phyloP scores from a whole-genome alignment of 2,113 vertebrate genomes.

The Elephas maximus region DNA sequence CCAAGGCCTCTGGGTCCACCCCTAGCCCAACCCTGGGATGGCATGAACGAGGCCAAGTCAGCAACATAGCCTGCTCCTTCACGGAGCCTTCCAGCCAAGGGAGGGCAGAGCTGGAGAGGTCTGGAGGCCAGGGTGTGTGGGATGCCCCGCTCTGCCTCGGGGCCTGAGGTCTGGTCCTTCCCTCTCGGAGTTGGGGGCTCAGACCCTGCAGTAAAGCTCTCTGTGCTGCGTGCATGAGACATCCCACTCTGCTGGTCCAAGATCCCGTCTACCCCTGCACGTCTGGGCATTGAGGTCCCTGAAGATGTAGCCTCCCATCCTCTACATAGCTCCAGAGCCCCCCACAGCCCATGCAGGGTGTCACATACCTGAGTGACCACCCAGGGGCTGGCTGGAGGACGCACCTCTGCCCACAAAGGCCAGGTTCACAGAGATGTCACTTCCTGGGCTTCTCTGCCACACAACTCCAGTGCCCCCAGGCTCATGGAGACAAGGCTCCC shows the following conservation, averaged over 20 bases:
- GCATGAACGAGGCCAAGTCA: fast-evolving
- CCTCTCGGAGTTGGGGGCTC: not conserved
- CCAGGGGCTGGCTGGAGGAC: not conserved
- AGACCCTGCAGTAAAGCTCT: not conserved
- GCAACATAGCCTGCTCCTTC: not conserved
- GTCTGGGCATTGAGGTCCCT: not conserved
- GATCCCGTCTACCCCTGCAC: not conserved
- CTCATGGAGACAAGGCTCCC: not conserved
- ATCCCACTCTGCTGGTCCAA: not conserved
- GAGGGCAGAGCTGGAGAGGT: not conserved
- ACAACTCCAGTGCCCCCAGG: not conserved
- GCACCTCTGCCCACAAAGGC: not conserved
- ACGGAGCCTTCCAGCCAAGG: fast-evolving
- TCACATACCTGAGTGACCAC: not conserved
- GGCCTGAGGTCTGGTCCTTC: not conserved
- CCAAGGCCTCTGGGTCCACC: not conserved
- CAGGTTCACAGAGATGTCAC: not conserved
- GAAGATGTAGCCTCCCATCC: fast-evolving
- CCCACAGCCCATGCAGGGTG: fast-evolving
- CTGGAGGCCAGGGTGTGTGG: no score
- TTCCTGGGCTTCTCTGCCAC: not conserved
- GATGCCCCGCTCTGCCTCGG: not conserved
- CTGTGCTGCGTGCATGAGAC: fast-evolving
- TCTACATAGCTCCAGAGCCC: not conserved
- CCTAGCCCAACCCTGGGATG: fast-evolving